Evolutionary conservation across 2,888 invertebrate genomes (phyloP), one percentile per base, ranked within the genome.

Genomic region (Eueremaeus valkanovi): DNA sequence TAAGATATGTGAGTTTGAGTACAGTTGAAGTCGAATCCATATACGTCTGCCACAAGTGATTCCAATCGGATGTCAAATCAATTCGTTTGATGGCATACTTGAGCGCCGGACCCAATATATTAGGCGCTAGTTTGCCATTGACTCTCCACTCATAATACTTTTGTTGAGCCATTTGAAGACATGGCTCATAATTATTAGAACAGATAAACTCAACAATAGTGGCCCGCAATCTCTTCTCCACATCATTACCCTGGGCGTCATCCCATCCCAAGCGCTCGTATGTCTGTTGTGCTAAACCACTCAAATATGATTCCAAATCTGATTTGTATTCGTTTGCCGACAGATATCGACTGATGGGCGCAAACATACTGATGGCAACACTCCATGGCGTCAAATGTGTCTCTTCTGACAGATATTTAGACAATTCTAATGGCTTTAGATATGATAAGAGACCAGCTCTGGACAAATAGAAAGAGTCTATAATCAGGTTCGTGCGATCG

Each of bases 401-500:
- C 73, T 82, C 83, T 9, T 79, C 76, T 3, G 70, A 68, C 63
- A 83, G 75, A 74, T 83, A 83, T n/a, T 80, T 75, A 1, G 80
- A 81, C 11, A 81, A 75, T 24, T 80, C 78, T 73, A 84, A 77
- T 0, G 83, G 81, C 0, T 81, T 79, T 11, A 80, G 76, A 74
- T 83, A 83, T n/a, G 80, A 78, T 18, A 94, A 33, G 88, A 88
- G 85, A 0, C 93, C 93, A 36, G 81, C 81, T 66, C 82, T 82
- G 6, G 84, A 84, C 73, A 85, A 80, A 76, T 83, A 83, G 78
- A 85, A 83, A 0, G 91, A 89, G 82, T 97, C 96, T 80, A 95
- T 93, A 9, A 97, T 86, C 42, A 97, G 85, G 82, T 95, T 95
- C 0, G 93, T 94, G 74, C 95, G 86, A 81, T 94, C 93, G 33